These are phyloP conservation scores for Lordiphosa clarofinis DNA, from an alignment of 1,140 invertebrate species.

Conservation along the genomic window DNA sequence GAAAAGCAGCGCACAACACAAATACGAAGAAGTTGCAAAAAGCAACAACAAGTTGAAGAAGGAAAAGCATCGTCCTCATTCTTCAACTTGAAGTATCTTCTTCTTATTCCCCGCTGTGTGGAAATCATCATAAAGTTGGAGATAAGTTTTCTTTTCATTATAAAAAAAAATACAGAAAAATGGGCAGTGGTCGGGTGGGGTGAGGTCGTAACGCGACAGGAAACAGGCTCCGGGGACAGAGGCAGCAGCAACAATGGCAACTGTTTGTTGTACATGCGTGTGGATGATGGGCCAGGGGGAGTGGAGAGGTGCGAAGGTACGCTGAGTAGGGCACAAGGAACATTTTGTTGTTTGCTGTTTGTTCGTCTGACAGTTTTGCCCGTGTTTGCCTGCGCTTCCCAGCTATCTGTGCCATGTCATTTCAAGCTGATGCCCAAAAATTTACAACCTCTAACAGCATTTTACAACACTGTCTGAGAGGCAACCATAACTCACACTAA, in stretches of 20 bases:
- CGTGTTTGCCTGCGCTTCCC: conserved; percentile 19
- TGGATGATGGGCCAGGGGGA: not conserved
- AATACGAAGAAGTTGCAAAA: conserved; percentile 42
- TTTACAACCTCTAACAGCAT: conserved; percentile 56
- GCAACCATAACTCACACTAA: conserved; percentile 48
- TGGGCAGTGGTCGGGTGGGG: conserved; percentile 39
- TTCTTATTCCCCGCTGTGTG: conserved; percentile 38
- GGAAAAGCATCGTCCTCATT: conserved; percentile 53
- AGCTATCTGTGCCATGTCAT: conserved; percentile 30
- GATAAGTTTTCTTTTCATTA: conserved; percentile 77
- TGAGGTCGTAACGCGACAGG: conserved; percentile 51
- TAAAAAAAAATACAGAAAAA: conserved; percentile 35
- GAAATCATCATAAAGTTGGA: conserved; percentile 76
- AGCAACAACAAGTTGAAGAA: conserved; percentile 62
- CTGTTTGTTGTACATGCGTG: conserved; percentile 35
- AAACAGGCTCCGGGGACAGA: conserved; percentile 60
- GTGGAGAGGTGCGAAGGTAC: conserved; percentile 3
- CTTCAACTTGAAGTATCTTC: conserved; percentile 32
- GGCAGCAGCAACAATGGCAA: conserved; percentile 28
- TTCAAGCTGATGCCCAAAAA: conserved; percentile 61
- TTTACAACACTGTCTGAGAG: conserved; percentile 47
- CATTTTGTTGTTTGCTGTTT: conserved; percentile 48
- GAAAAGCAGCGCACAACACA: conserved; percentile 64
- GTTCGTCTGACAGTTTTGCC: conserved; percentile 42
- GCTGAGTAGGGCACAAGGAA: conserved; percentile 63